Base-by-base conservation (phyloP, 1,140 invertebrate species). In the Trichogramma pretiosum region DNA sequence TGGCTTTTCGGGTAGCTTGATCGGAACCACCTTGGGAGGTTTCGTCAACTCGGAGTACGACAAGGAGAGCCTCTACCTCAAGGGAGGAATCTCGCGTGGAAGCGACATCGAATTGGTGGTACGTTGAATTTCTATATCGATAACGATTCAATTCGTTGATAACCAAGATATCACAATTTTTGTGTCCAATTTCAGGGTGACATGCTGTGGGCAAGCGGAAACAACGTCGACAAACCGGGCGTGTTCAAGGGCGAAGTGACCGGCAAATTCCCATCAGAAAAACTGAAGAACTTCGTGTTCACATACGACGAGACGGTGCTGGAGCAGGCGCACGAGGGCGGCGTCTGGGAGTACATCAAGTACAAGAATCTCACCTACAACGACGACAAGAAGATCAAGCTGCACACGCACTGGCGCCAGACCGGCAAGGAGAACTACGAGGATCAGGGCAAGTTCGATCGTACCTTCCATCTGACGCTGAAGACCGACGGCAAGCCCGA, bases 381-480 rank as follows among this genome's bases (percentile, higher is more conserved):
- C 19, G 72, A 76, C 37, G 74, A 76, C 44, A 76, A 78, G 51
- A 70, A 59, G 3, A 57, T 75, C 3, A 73, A 70, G 28, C 10
- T 70, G 0, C 60, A 66, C 2, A 28, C 40, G 1, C 23, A 56
- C 8, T 1, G 58, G 0, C 59, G 59, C 22, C 52, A 57, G 5
- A 39, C 16, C 3, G 61, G 61, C 17, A 30, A 55, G 4, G 10
- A 42, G 41, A 48, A 19, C 1, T 18, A 35, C 0, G 54, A 53
- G 1, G 24, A 49, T 7, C 11, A 35, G 0, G 39, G 46, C 22
- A 51, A 40, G 35, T 51, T 51, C 24, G 45, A 50, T 28, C 51
- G 51, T 10, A 47, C 30, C n/a, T 22, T 24, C 10, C 50, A 53
- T 8, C 16, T 38, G 2, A n/a, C 46, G 11, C 41, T 59, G 32